Evolutionary conservation across 2,888 invertebrate genomes (phyloP).

Genomic region (Apodemia hepburni): DNA sequence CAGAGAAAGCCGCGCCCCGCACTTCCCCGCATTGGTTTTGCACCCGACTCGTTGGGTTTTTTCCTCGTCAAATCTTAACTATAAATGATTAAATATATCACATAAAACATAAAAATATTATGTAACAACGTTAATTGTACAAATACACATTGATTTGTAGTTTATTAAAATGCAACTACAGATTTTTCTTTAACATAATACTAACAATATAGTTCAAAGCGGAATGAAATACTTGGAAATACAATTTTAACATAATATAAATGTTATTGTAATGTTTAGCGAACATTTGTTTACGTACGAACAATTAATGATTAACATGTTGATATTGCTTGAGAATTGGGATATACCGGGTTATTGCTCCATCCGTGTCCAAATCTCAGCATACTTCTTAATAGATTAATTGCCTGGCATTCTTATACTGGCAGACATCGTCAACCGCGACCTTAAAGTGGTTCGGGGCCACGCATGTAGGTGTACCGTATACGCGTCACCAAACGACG

Average conservation of each 20-base stretch:
- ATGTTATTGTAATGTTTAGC: background rate
- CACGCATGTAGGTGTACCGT: constrained; percentile 54
- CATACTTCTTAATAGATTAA: constrained; percentile 75
- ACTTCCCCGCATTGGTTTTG: constrained; percentile 55
- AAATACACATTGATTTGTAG: background rate
- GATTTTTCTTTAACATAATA: constrained; percentile 9
- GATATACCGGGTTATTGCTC: constrained; percentile 64
- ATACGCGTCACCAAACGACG: constrained; percentile 53
- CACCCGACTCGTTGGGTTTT: constrained; percentile 69
- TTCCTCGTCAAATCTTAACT: constrained; percentile 76
- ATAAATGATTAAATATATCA: constrained; percentile 49
- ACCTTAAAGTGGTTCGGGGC: constrained; percentile 73
- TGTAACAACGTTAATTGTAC: constrained; percentile 1
- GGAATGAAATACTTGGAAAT: background rate
- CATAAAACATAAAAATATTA: constrained; percentile 32
- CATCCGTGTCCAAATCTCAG: constrained; percentile 55
- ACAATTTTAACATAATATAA: background rate
- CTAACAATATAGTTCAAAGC: background rate
- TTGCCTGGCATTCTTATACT: constrained; percentile 76
- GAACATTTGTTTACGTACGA: background rate
- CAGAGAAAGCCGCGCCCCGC: constrained; percentile 76
- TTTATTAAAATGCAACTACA: background rate
- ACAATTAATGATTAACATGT: constrained; percentile 1
- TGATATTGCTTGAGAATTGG: constrained; percentile 21
- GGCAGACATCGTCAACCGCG: constrained; percentile 71